Percentiles rank a stretch among this genome's conserved stretches.
phyloP scores from a whole-genome alignment of 2,797 vertebrate species.

The Poeciliopsis presidionis region DNA sequence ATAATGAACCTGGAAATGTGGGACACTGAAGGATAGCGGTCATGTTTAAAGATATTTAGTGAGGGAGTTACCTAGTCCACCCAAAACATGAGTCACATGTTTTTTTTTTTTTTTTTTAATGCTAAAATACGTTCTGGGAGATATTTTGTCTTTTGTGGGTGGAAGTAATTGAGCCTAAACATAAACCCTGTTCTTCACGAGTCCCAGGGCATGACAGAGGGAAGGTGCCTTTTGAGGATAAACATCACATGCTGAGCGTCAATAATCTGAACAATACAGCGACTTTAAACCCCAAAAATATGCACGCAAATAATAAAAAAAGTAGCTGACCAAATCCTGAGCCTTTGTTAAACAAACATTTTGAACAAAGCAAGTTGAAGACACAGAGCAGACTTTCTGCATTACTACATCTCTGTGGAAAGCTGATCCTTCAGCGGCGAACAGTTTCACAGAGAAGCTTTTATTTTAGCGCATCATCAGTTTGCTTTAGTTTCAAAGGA shows the following conservation, averaged over 20 bases:
- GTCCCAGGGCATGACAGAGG: slow-evolving; percentile 21
- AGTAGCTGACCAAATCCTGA: slow-evolving; percentile 31
- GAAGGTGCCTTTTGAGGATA: slow-evolving; percentile 35
- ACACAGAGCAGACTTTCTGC: slow-evolving; percentile 44
- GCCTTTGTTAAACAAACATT: slow-evolving; percentile 45
- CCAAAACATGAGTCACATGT: slow-evolving; percentile 42
- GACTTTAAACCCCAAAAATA: slow-evolving; percentile 39
- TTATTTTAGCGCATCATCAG: background rate
- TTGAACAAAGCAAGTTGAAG: slow-evolving; percentile 36
- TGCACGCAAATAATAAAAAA: slow-evolving; percentile 29
- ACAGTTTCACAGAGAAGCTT: background rate
- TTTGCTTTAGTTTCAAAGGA: slow-evolving; percentile 34
- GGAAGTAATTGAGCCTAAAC: slow-evolving; percentile 34
- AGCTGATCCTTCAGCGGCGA: slow-evolving; percentile 12
- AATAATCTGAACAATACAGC: slow-evolving; percentile 35
- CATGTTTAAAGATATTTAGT: slow-evolving; percentile 25
- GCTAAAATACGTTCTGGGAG: slow-evolving; percentile 28
- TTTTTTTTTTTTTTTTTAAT: slow-evolving; percentile 9
- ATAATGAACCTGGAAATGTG: slow-evolving; percentile 9
- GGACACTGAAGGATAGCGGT: slow-evolving; percentile 11
- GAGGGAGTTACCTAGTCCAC: slow-evolving; percentile 38
- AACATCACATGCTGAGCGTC: slow-evolving; percentile 32
- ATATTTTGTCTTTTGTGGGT: slow-evolving; percentile 33
- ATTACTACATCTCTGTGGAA: slow-evolving; percentile 32
- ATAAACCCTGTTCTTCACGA: slow-evolving; percentile 30